These are phyloP conservation scores for Anaspis maculata DNA, from an alignment of 2,888 invertebrate genomes.

Conservation along the genomic window DNA sequence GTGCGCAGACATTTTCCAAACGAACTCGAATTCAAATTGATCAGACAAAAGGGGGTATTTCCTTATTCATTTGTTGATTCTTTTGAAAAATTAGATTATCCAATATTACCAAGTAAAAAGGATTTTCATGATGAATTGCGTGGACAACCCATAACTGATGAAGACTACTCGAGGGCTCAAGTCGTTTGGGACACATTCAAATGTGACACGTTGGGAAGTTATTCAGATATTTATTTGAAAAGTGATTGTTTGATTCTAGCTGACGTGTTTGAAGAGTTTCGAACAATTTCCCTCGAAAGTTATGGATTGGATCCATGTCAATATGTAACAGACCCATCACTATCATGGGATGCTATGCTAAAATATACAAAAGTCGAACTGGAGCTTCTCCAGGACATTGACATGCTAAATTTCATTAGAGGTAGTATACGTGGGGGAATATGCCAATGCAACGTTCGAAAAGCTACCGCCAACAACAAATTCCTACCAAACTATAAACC, in stretches of 20 bases:
- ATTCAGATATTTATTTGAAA: conserved; percentile 19
- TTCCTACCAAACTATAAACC: conserved; percentile 16
- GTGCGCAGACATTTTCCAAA: conserved; percentile 1
- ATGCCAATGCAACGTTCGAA: conserved; percentile 24
- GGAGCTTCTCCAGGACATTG: conserved; percentile 24
- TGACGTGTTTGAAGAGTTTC: conserved; percentile 17
- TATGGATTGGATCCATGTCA: conserved; percentile 7
- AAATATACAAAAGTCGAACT: conserved; percentile 23
- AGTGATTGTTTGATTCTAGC: conserved; percentile 9
- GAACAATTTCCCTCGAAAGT: conserved; percentile 4
- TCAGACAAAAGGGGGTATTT: conserved; percentile 26
- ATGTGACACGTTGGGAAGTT: conserved; percentile 25
- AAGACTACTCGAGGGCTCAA: conserved; percentile 27
- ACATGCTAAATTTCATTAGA: conserved; percentile 25
- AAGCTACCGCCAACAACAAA: conserved; percentile 28
- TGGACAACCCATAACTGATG: conserved; percentile 15
- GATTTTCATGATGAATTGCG: conserved; percentile 18
- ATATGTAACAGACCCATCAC: conserved; percentile 5
- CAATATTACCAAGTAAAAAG: conserved; percentile 15
- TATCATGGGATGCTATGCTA: conserved; percentile 10
- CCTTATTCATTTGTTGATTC: conserved; percentile 25
- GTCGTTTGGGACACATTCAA: conserved; percentile 27
- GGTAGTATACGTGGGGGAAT: conserved; percentile 29
- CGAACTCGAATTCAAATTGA: conserved; percentile 13
- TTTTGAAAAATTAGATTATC: conserved; percentile 14